Conservation (phyloP, 2,113 vertebrate genomes). For the Pollachius pollachius region DNA sequence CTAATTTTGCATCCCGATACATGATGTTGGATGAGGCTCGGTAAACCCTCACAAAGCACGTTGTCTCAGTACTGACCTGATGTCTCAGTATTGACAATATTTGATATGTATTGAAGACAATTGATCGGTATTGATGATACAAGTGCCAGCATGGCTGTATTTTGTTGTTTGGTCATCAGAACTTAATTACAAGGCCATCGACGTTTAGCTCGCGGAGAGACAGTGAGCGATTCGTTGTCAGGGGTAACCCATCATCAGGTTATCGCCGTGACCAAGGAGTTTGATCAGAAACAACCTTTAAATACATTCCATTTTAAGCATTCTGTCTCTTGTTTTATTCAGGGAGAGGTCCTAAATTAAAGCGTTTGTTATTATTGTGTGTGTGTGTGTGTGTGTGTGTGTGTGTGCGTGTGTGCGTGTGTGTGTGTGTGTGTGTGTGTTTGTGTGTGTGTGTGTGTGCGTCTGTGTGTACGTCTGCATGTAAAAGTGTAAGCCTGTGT, state of each 20-base stretch:
- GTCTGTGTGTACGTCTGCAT: background rate
- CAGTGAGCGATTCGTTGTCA: too few relatives aligned
- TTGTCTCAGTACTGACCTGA: background rate
- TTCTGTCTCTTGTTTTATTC: too few relatives aligned
- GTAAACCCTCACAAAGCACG: too few relatives aligned
- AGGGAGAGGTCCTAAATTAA: too few relatives aligned
- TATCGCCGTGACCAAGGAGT: too few relatives aligned
- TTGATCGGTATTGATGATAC: background rate
- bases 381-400: background rate
- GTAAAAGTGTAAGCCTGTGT: background rate
- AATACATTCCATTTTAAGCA: too few relatives aligned
- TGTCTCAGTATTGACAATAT: constrained; percentile 3
- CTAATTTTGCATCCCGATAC: too few relatives aligned
- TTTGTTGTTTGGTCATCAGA: constrained; percentile 12
- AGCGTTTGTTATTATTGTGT: background rate
- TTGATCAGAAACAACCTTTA: too few relatives aligned
- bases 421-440: background rate
- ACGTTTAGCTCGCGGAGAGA: background rate
- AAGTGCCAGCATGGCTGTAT: constrained; percentile 11
- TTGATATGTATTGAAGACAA: too few relatives aligned
- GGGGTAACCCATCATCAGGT: too few relatives aligned
- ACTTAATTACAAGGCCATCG: constrained; percentile 21
- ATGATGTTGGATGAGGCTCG: too few relatives aligned
- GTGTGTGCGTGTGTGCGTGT: background rate
- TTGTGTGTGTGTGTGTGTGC: too few relatives aligned